A percentile compares a stretch with the other conserved stretches of the same genome.
phyloP scores from a whole-genome alignment of 2,113 vertebrate genomes.

The Corythaeola cristata region DNA sequence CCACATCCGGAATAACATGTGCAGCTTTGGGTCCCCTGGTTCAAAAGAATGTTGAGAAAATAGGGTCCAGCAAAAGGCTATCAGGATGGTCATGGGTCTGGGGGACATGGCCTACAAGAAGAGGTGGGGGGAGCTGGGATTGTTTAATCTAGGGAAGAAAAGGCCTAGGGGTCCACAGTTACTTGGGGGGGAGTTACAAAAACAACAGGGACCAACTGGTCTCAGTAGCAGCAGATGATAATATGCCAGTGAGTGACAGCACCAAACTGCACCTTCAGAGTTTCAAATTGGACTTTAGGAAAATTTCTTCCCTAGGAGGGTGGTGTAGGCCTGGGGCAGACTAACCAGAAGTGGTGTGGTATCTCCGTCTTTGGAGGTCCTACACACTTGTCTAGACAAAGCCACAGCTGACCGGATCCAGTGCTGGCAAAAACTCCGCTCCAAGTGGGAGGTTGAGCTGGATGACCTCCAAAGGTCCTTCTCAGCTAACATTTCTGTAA shows the following conservation, averaged over 20 bases:
- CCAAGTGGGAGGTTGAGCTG: constrained; percentile 22
- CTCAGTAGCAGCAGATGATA: background rate
- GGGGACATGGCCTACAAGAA: background rate
- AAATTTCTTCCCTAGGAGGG: background rate
- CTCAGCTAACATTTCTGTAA: constrained; percentile 4
- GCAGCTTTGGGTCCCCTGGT: background rate
- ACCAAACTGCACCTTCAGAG: background rate
- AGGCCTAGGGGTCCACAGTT: background rate
- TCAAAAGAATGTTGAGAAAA: background rate
- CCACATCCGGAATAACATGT: background rate
- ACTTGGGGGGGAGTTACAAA: background rate
- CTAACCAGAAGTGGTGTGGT: background rate
- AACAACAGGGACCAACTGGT: background rate
- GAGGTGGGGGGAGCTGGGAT: background rate
- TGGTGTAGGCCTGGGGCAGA: background rate
- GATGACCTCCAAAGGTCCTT: constrained; percentile 16
- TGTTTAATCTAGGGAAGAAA: background rate
- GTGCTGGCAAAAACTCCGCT: background rate
- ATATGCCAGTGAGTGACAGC: background rate
- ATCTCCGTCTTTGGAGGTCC: constrained; percentile 13
- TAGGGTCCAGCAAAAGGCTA: background rate
- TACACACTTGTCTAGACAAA: constrained; percentile 31
- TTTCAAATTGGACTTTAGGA: background rate
- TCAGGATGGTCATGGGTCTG: background rate
- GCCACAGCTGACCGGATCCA: constrained; percentile 4